These are phyloP conservation scores for Amazona ochrocephala DNA, from an alignment of 2,797 vertebrate genomes.

Conservation along the genomic window DNA sequence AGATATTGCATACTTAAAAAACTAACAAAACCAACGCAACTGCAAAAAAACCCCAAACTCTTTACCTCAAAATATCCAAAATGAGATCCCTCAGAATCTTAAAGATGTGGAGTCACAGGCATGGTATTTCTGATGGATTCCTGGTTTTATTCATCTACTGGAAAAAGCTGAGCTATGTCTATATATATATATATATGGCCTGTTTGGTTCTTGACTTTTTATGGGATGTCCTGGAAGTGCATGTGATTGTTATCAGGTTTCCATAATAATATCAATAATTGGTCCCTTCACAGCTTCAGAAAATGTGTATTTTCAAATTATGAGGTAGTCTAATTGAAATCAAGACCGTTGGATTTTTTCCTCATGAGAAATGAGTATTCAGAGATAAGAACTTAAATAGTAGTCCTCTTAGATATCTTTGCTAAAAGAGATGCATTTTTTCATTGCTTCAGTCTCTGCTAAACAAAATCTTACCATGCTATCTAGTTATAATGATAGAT, in stretches of 20 bases:
- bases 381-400: background rate
- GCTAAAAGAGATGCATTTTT: background rate
- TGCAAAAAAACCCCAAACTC: background rate
- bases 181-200: background rate
- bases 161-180: background rate
- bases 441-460: background rate
- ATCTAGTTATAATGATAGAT: accelerated
- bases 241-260: background rate
- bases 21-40: background rate
- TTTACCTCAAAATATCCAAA: background rate
- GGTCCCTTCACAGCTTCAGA: background rate
- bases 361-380: background rate
- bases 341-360: background rate
- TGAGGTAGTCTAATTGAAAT: background rate
- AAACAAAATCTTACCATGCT: background rate
- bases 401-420: background rate
- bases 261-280: background rate
- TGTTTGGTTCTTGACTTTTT: background rate
- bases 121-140: background rate
- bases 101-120: background rate
- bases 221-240: background rate
- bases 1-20: background rate
- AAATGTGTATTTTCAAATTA: background rate
- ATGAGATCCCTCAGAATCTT: background rate
- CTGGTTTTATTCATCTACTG: background rate